These are phyloP conservation scores for Crotalus tigris DNA, from an alignment of 2,113 vertebrate genomes.

Conservation along the genomic window DNA sequence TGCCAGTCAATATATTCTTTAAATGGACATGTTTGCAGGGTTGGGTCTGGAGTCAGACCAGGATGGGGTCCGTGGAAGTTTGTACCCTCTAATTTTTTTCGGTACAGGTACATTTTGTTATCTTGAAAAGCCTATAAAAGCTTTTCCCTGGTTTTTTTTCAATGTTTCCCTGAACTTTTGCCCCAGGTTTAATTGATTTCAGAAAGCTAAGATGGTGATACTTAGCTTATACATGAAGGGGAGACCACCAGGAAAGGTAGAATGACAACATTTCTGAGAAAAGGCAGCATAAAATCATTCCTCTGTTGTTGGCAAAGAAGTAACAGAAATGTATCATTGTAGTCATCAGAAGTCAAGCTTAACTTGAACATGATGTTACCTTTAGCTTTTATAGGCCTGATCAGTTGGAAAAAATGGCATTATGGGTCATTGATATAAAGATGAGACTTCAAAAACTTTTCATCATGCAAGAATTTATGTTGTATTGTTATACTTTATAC, in stretches of 20 bases:
- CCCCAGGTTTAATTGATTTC: neutral
- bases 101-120: neutral
- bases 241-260: neutral
- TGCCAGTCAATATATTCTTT: neutral
- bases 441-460: neutral
- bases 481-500: neutral
- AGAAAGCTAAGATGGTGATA: neutral
- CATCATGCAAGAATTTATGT: neutral
- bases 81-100: neutral
- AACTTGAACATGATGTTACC: neutral
- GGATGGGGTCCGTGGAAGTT: neutral
- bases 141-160: neutral
- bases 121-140: neutral
- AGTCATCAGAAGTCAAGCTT: neutral
- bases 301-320: neutral
- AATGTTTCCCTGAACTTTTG: neutral
- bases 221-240: neutral
- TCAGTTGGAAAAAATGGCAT: neutral
- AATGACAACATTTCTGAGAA: neutral
- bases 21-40: neutral
- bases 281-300: neutral
- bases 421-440: neutral
- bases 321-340: neutral
- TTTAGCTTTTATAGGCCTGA: neutral
- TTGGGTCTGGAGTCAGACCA: neutral